Evolutionary conservation across 1,140 invertebrate genomes (phyloP), one percentile per base, ranked within the genome.

Genomic region (Rhagoletis pomonella): DNA sequence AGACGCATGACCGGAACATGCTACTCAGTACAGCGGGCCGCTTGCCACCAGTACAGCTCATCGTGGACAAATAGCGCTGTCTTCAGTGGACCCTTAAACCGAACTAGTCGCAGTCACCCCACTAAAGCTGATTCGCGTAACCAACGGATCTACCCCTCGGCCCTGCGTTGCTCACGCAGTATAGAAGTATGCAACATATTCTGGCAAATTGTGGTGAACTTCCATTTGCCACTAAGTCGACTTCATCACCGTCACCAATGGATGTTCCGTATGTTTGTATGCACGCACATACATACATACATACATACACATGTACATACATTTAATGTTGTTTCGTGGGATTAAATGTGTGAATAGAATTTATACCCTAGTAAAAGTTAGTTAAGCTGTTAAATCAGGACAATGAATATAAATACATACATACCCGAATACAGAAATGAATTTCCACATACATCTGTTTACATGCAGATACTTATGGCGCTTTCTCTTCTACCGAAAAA

Each of bases 351-450:
- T 29, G 50, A 81, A 29, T 58, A 19, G n/a, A 81, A 55, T 17
- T 81, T 55, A 81, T 7, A 9, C 19, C 7, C 4, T 81, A 55
- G 47, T 29, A 29, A 9, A 17, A 81, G n/a, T 19, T 55, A 12
- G 73, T 81, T 29, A 81, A 81, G 73, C 73, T 55, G 6, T 19
- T 44, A 55, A 81, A 55, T 55, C 73, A 81, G 73, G 73, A 81
- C 44, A 81, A 81, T 19, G n/a, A 2, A 7, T 14, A 7, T 14
- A 50, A 39, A 67, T 67, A 39, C 4, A 65, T 39, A 29, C 29
- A 39, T 55, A 55, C 50, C 50, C 50, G 50, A 55, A 5, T 55
- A 55, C 50, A 55, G 10, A 55, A 3, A 62, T 14, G 29, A 29
- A 29, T 29, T 4, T 62, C 1, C 4, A 62, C 60, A 62, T 55